Conservation (phyloP, 2,113 vertebrate genomes). For the Podarcis cretensis region DNA sequence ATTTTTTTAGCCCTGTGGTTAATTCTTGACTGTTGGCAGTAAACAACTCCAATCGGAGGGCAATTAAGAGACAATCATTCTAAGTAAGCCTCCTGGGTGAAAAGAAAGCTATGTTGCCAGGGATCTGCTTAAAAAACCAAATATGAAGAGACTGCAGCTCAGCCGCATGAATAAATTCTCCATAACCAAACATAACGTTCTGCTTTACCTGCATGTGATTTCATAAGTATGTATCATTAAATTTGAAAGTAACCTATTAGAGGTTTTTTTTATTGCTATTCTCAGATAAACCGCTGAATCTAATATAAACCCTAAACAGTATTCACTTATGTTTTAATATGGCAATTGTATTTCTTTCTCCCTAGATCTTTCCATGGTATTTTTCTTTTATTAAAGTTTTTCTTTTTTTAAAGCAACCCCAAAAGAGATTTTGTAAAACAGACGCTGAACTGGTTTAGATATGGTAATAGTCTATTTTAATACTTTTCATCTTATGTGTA, state of each 20-base stretch:
- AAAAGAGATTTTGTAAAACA: constrained; percentile 63
- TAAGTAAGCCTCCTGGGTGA: constrained; percentile 49
- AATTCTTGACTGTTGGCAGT: constrained; percentile 59
- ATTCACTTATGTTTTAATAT: constrained; percentile 27
- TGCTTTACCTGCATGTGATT: constrained; percentile 20
- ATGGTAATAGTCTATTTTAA: constrained; percentile 70
- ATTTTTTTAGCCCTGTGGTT: constrained; percentile 42
- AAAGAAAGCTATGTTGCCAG: constrained; percentile 27
- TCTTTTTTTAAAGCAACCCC: constrained; percentile 32
- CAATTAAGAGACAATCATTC: constrained; percentile 63
- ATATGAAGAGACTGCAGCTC: constrained; percentile 20
- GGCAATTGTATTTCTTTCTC: constrained; percentile 49
- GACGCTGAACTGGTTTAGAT: constrained; percentile 68
- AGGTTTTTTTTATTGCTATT: background rate
- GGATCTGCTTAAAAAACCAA: constrained; percentile 41
- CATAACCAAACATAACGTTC: constrained; percentile 12
- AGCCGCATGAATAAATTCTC: constrained; percentile 9
- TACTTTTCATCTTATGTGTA: constrained; percentile 67
- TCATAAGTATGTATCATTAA: constrained; percentile 20
- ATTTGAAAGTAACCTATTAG: constrained; percentile 30
- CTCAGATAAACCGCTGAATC: constrained; percentile 28
- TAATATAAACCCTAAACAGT: constrained; percentile 26
- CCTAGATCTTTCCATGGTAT: constrained; percentile 42
- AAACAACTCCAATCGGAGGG: constrained; percentile 55
- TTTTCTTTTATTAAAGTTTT: constrained; percentile 42